Base-by-base conservation (phyloP, 2,888 invertebrate species). In the Sussaba pulchella region DNA sequence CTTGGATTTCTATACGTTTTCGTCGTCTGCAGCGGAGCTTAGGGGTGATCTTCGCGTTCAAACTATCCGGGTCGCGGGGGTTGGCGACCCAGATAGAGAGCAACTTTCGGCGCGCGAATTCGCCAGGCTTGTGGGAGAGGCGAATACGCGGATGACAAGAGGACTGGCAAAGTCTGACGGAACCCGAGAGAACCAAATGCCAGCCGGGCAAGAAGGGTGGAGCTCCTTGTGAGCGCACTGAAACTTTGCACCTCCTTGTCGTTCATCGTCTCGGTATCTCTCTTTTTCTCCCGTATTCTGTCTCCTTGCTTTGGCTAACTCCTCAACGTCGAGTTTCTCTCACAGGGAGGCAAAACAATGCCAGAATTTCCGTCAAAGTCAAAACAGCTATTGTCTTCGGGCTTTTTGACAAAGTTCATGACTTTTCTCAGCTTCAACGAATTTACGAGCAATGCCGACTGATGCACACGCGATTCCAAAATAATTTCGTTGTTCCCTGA, bases 71-170 rank as follows among this genome's bases (percentile, higher is more conserved):
- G 81, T 85, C 74, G 83, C 61, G 67, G 31, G 59, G 73, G 72
- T 84, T 80, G 72, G 81, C 82, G 86, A 87, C 85, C 87, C 76
- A 85, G 81, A 85, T 86, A 73, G 70, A 41, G 69, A 75, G 57
- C 47, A 69, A 59, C 78, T 79, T 69, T 69, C 54, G 75, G 79
- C 59, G 67, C 66, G 75, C 66, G 31, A 67, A 72, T 67, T 76
- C 80, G 61, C 61, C 61, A 54, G 59, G 74, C 39, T 63, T 72
- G 59, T 66, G 57, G 75, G n/a, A 21, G n/a, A n/a, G 50, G 39
- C 50, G 69, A 52, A 41, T 77, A 73, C 50, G 76, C 79, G 19
- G 69, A 54, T 31, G 24, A 52, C 67, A 24, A 14, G 47, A 54
- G 21, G 47, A 67, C 24, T 10, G 72, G 50, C 26, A 5, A 52